phyloP scores from a whole-genome alignment of 2,888 invertebrate species.

The Diaprepes abbreviatus region DNA sequence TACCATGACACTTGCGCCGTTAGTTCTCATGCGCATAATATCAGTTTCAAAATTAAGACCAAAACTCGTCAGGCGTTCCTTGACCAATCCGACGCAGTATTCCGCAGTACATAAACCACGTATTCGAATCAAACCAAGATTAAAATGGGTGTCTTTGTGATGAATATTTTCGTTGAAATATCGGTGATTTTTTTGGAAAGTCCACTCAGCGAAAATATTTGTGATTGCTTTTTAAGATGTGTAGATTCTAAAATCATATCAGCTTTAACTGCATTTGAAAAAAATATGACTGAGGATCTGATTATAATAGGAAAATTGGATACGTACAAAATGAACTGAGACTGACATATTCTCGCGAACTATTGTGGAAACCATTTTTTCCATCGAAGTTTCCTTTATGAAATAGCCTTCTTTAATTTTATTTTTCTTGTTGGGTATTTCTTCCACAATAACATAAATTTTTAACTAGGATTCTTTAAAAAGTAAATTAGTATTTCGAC shows the following conservation, averaged over 20 bases:
- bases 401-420: neutral
- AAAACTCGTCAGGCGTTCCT: neutral
- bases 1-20: slow-evolving; percentile 3
- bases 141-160: neutral
- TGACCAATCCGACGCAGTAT: neutral
- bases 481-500: neutral
- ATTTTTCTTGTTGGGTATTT: neutral
- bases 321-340: neutral
- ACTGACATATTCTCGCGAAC: neutral
- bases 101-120: neutral
- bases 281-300: neutral
- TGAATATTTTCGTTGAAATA: neutral
- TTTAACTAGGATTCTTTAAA: neutral
- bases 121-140: neutral
- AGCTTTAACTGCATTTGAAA: neutral
- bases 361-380: neutral
- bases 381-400: neutral
- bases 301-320: neutral
- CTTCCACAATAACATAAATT: neutral
- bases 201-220: neutral
- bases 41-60: slow-evolving; percentile 9
- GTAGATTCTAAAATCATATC: neutral
- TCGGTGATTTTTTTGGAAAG: neutral
- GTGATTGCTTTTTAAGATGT: neutral
- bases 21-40: neutral